A percentile compares a stretch with the other conserved stretches of the same genome.
Conservation (phyloP, 2,888 invertebrate species). For the Andrena fulva region DNA sequence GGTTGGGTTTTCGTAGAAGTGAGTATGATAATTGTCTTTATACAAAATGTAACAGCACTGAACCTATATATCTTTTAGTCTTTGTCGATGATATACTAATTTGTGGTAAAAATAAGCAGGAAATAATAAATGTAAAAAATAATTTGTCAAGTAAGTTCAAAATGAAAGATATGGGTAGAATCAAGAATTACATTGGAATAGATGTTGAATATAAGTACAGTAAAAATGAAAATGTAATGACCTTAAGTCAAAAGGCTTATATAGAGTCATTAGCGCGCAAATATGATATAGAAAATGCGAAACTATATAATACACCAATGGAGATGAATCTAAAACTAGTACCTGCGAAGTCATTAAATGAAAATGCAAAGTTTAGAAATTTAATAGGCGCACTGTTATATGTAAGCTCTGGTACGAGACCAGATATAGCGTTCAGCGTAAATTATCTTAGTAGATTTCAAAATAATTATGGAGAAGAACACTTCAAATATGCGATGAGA, state of each 20-base stretch:
- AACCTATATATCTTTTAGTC: conserved; percentile 23
- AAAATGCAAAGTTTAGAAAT: no score
- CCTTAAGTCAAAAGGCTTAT: conserved; percentile 14
- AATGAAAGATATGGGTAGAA: not conserved
- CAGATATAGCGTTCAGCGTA: no score
- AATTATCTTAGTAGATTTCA: no score
- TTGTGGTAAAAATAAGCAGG: conserved; percentile 28
- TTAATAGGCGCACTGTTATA: no score
- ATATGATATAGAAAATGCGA: not conserved
- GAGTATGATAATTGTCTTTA: conserved; percentile 26
- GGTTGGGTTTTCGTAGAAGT: conserved; percentile 23
- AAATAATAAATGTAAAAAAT: no score
- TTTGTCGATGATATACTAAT: conserved; percentile 54
- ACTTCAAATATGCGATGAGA: no score
- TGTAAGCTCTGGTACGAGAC: no score
- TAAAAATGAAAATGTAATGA: conserved; percentile 8
- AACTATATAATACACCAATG: no score
- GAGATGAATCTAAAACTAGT: no score
- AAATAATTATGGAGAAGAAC: no score
- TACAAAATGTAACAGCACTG: conserved; percentile 42
- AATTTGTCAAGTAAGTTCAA: no score
- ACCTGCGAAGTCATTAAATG: no score
- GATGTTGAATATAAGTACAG: conserved; percentile 34
- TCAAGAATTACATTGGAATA: conserved; percentile 37
- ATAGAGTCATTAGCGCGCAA: conserved; percentile 26